Evolutionary conservation across 2,113 vertebrate species (phyloP).

Genomic region (Campylorhamphus procurvoides): DNA sequence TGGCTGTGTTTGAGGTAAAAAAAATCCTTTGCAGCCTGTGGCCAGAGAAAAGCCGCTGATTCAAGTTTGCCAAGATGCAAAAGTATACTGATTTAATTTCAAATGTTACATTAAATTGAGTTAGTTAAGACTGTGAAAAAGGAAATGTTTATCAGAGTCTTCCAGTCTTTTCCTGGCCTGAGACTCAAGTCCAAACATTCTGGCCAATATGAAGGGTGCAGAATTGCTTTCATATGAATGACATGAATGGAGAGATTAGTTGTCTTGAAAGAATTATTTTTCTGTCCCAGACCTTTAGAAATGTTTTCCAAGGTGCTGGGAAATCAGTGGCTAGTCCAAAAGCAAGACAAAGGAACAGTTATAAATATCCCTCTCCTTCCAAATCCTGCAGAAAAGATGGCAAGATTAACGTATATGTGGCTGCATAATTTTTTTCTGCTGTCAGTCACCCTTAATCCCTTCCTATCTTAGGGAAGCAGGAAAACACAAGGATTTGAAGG

Average conservation of each 20-base stretch:
- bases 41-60: not conserved
- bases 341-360: conserved; percentile 41
- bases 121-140: conserved; percentile 1
- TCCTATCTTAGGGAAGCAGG: conserved; percentile 38
- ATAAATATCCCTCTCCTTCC: conserved; percentile 37
- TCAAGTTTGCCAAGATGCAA: not conserved
- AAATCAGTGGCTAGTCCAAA: conserved; percentile 37
- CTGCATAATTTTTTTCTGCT: conserved; percentile 34
- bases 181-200: conserved; percentile 9
- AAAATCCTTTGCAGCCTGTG: not conserved
- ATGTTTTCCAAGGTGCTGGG: conserved; percentile 27
- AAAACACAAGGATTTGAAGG: conserved; percentile 51
- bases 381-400: conserved; percentile 46
- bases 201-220: conserved; percentile 1
- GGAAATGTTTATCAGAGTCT: conserved; percentile 25
- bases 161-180: not conserved
- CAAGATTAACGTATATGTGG: conserved; percentile 49
- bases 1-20: not conserved
- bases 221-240: conserved; percentile 22
- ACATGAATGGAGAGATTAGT: conserved; percentile 48
- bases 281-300: conserved; percentile 26
- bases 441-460: conserved; percentile 53
- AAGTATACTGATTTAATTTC: conserved; percentile 4
- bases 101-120: not conserved
- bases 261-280: conserved; percentile 31